These are phyloP conservation scores for Frieseomelitta varia DNA, from an alignment of 1,140 invertebrate genomes.

Conservation along the genomic window DNA sequence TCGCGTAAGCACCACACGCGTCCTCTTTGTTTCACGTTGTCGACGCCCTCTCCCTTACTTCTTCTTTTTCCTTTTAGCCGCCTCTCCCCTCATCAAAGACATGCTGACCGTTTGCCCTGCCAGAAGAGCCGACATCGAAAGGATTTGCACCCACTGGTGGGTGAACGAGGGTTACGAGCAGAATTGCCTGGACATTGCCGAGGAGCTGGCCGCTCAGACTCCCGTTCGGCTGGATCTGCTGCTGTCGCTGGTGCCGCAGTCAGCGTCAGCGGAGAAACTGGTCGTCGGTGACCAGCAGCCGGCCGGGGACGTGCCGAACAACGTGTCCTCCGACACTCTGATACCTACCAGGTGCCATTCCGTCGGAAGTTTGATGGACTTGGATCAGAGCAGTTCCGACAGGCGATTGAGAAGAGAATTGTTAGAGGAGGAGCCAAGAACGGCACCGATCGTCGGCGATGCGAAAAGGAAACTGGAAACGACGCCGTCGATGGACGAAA, in stretches of 20 bases:
- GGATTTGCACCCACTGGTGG: conserved; percentile 97
- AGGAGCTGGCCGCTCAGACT: conserved; percentile 94
- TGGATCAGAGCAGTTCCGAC: conserved; percentile 83
- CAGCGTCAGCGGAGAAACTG: conserved; percentile 86
- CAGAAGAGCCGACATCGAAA: conserved; percentile 94
- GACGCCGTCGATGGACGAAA: conserved; percentile 85
- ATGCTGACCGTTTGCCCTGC: conserved; percentile 96
- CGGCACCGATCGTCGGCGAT: conserved; percentile 74
- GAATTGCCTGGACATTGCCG: conserved; percentile 92
- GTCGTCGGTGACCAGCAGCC: conserved; percentile 83
- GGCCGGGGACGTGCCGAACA: conserved; percentile 75
- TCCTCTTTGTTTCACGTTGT: not conserved
- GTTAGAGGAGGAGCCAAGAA: conserved; percentile 81
- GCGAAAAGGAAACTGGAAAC: conserved; percentile 88
- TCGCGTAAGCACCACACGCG: conserved; percentile 87
- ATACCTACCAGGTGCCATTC: conserved; percentile 86
- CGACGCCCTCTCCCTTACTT: not conserved
- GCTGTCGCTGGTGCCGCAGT: conserved; percentile 90
- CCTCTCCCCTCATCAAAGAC: conserved; percentile 95
- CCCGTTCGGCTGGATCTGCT: conserved; percentile 94
- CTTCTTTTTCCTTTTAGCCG: conserved; percentile 85
- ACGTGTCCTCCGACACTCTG: conserved; percentile 73
- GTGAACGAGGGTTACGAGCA: conserved; percentile 94
- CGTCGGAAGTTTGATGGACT: conserved; percentile 86
- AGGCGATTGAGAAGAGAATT: conserved; percentile 87